Evolutionary conservation across 2,113 vertebrate species (phyloP), one percentile per base, ranked within the genome.

Genomic region (Haemorhous mexicanus): DNA sequence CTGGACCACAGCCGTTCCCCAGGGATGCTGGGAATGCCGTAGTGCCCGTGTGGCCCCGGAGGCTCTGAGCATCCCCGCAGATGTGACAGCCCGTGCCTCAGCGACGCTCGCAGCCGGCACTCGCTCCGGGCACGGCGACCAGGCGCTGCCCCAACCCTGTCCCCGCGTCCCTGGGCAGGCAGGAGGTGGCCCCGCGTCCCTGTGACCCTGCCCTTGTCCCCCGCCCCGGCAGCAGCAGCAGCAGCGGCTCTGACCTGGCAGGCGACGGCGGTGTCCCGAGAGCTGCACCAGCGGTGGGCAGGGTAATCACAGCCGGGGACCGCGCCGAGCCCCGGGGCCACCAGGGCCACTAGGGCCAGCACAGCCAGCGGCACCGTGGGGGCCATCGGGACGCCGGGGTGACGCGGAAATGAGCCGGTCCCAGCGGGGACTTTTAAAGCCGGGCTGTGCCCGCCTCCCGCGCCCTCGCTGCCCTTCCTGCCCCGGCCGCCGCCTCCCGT

Each of bases 281-380:
- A 98, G 12, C 97, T 96, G 92, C 98, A 99, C 98, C 98, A 98
- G 37, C 94, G 87, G 4, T 95, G 96, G 2, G 98, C 97, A 5
- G 98, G 96, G 43, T 70, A 32, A 12, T 78, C 39, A 66, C 98
- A 98, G 61, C 69, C 62, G 39, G 78, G 69, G 53, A 53, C 39
- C 69, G 1, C 16, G 1, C 20, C 83, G 2, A 91, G 84, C n/a
- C 41, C 75, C 1, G 72, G 49, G 46, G 68, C 56, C 69, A 55
- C 44, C 72, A 76, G 35, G 62, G 63, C 61, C 23, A n/a, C 15
- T 46, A 83, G 90, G 3, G 9, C 52, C 55, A 75, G 80, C 16
- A 74, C 37, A 1, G 70, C 13, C 46, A 95, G 77, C 6, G 81
- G 53, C 87, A 44, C 58, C 2, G 55, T 0, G 16, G 52, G 50